Conservation (phyloP, 2,888 invertebrate species). For the Hypsopygia costalis region DNA sequence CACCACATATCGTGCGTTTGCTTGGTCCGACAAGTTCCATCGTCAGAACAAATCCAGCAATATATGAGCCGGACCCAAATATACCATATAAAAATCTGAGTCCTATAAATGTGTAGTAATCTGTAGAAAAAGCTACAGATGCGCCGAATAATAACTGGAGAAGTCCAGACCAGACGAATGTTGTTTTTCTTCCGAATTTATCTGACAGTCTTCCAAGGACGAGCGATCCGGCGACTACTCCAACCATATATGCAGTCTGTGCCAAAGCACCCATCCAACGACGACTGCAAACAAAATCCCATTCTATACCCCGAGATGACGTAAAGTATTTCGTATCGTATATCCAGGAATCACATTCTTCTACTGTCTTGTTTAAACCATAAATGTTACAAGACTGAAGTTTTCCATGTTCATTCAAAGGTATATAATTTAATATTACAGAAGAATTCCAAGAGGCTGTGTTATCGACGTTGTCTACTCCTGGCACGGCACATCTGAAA, state of each 20-base stretch:
- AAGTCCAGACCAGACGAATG: constrained; percentile 88
- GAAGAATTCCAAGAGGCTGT: constrained; percentile 79
- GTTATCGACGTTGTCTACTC: constrained; percentile 75
- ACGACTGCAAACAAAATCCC: constrained; percentile 89
- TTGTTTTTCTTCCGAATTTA: constrained; percentile 88
- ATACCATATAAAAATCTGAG: constrained; percentile 88
- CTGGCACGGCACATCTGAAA: constrained; percentile 81
- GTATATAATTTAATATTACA: constrained; percentile 77
- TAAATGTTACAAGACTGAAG: constrained; percentile 83
- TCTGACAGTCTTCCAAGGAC: constrained; percentile 89
- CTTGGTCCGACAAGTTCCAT: constrained; percentile 92
- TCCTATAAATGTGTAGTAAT: constrained; percentile 85
- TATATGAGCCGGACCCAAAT: constrained; percentile 90
- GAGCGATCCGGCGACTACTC: constrained; percentile 90
- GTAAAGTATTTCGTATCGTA: constrained; percentile 87
- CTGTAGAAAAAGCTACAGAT: constrained; percentile 87
- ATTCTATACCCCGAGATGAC: constrained; percentile 89
- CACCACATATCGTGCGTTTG: constrained; percentile 89
- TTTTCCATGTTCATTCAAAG: constrained; percentile 75
- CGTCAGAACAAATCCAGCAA: constrained; percentile 84
- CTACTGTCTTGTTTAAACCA: constrained; percentile 52
- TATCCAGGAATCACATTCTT: constrained; percentile 80
- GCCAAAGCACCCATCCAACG: constrained; percentile 92
- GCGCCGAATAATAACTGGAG: constrained; percentile 85
- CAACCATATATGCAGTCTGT: constrained; percentile 91